phyloP scores from a whole-genome alignment of 2,797 vertebrate genomes.

The Chelidonichthys spinosus region DNA sequence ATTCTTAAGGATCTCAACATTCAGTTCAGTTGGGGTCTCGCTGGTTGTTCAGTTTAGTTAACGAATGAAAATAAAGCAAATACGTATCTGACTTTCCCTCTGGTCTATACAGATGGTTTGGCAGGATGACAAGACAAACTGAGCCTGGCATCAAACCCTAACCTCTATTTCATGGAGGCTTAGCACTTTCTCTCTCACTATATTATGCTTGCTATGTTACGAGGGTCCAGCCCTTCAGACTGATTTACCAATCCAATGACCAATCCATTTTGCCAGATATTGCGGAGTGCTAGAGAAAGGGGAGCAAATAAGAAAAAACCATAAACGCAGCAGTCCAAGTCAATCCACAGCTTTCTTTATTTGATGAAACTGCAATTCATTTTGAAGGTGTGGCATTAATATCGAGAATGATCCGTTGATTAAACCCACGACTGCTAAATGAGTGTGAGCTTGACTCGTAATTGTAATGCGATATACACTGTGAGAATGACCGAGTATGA shows the following conservation, averaged over 20 bases:
- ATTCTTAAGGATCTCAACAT: slow-evolving; percentile 61
- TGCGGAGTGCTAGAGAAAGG: slow-evolving; percentile 24
- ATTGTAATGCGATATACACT: slow-evolving; percentile 64
- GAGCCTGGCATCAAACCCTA: slow-evolving; percentile 82
- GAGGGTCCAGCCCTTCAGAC: slow-evolving; percentile 48
- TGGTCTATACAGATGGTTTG: slow-evolving; percentile 85
- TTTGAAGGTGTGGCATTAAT: slow-evolving; percentile 65
- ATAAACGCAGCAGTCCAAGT: slow-evolving; percentile 31
- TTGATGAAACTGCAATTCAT: slow-evolving; percentile 64
- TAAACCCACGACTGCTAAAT: slow-evolving; percentile 66
- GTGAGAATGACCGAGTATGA: slow-evolving; percentile 33
- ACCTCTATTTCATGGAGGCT: slow-evolving; percentile 88
- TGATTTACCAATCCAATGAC: slow-evolving; percentile 70
- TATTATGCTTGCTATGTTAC: slow-evolving; percentile 78
- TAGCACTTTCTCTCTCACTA: slow-evolving; percentile 83
- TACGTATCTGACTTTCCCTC: slow-evolving; percentile 74
- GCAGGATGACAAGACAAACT: slow-evolving; percentile 86
- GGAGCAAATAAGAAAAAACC: slow-evolving; percentile 39
- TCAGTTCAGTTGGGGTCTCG: slow-evolving; percentile 63
- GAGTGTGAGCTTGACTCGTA: slow-evolving; percentile 48
- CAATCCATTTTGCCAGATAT: slow-evolving; percentile 59
- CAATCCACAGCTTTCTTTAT: slow-evolving; percentile 49
- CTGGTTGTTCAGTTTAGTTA: slow-evolving; percentile 67
- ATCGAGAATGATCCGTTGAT: slow-evolving; percentile 75
- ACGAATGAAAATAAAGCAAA: slow-evolving; percentile 75